Evolutionary conservation across 2,113 vertebrate genomes (phyloP).

Genomic region (Porphyrio hochstetteri): DNA sequence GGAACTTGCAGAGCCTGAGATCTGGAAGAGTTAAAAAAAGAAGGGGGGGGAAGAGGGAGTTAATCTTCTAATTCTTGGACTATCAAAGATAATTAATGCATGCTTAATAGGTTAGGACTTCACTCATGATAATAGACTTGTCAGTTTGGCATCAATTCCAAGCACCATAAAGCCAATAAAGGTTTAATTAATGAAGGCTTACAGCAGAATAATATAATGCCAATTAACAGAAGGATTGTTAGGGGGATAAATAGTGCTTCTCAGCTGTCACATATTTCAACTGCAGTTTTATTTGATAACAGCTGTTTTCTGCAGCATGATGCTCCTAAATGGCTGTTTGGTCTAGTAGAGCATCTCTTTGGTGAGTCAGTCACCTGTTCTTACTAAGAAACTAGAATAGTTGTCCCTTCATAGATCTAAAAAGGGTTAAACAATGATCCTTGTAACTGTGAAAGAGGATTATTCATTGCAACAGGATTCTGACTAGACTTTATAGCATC

Average conservation of each 20-base stretch:
- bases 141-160: background rate
- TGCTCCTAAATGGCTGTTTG: background rate
- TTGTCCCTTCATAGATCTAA: background rate
- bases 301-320: background rate
- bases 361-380: background rate
- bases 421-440: background rate
- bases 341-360: background rate
- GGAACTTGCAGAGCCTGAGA: background rate
- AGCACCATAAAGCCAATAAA: background rate
- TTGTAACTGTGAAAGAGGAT: background rate
- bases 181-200: background rate
- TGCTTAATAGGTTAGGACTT: background rate
- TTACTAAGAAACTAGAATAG: background rate
- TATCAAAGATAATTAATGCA: background rate
- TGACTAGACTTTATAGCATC: background rate
- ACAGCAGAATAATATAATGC: background rate
- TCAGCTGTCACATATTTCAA: background rate
- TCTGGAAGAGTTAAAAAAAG: background rate
- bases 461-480: background rate
- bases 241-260: background rate
- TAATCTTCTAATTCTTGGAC: background rate
- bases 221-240: background rate
- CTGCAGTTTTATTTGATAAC: background rate
- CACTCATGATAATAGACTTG: background rate
- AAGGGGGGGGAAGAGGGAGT: too few species aligned